phyloP scores from a whole-genome alignment of 2,113 vertebrate species.

The Tor tambroides region DNA sequence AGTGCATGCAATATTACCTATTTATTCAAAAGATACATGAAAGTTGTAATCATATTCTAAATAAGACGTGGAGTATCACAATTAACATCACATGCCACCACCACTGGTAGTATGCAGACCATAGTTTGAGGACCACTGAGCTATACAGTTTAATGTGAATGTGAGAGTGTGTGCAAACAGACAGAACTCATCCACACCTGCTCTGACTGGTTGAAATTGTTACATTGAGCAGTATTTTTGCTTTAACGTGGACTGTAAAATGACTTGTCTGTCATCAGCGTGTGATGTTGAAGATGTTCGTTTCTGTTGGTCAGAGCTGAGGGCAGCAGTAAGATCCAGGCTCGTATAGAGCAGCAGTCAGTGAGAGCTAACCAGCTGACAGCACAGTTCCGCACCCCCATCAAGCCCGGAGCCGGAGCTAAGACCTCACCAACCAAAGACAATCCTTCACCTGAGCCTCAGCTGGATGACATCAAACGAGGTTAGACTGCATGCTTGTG shows the following conservation, averaged over 20 bases:
- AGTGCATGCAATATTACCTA: background rate
- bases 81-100: background rate
- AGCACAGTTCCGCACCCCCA: slow-evolving; percentile 88
- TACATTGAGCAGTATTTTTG: background rate
- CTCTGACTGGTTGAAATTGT: background rate
- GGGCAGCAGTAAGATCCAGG: slow-evolving; percentile 98
- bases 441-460: slow-evolving; percentile 95
- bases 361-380: slow-evolving; percentile 83
- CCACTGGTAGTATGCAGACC: background rate
- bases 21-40: background rate
- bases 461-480: slow-evolving; percentile 98
- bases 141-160: no score
- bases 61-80: background rate
- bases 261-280: background rate
- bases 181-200: background rate
- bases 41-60: background rate
- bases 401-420: slow-evolving; percentile 85
- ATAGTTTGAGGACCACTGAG: background rate
- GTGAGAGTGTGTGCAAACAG: no score
- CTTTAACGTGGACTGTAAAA: no score
- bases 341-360: slow-evolving; percentile 93
- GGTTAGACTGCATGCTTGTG: slow-evolving; percentile 72
- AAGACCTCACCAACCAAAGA: slow-evolving; percentile 95
- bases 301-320: slow-evolving; percentile 83
- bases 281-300: background rate